phyloP scores from a whole-genome alignment of 1,140 invertebrate genomes.

The Hylyphantes graminicola region DNA sequence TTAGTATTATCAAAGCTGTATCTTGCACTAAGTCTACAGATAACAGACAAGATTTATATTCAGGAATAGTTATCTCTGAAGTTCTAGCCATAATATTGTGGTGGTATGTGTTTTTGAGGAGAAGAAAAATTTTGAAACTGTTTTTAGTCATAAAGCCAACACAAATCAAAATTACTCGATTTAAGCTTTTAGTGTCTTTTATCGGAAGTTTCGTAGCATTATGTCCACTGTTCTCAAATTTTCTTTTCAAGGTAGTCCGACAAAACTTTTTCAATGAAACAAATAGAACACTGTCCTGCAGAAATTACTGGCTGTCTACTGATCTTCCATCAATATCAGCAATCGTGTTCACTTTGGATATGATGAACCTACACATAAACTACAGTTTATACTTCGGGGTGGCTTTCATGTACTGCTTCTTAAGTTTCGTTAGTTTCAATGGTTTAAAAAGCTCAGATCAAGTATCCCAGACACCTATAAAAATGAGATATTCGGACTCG shows the following conservation, averaged over 20 bases:
- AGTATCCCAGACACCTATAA: too few species aligned
- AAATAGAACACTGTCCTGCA: not conserved
- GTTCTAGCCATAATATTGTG: not conserved
- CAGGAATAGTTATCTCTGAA: not conserved
- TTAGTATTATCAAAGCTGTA: not conserved
- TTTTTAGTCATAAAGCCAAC: not conserved
- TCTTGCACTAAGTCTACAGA: not conserved
- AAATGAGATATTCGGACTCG: too few species aligned
- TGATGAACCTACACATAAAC: not conserved
- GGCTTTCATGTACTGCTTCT: not conserved
- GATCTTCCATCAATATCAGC: not conserved
- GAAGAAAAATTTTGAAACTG: not conserved
- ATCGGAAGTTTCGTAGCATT: not conserved
- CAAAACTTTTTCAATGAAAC: not conserved
- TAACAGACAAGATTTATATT: not conserved
- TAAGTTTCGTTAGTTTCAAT: not conserved
- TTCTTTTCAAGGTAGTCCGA: not conserved
- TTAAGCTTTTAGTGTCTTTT: not conserved
- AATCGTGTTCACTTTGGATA: not conserved
- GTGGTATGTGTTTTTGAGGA: not conserved
- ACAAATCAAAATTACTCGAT: not conserved
- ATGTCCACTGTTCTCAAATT: not conserved
- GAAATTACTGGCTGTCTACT: constrained; percentile 13
- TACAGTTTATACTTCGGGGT: not conserved
- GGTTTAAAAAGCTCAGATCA: too few species aligned